Conservation (phyloP, 2,888 invertebrate species). For the Drosophila silvestris region DNA sequence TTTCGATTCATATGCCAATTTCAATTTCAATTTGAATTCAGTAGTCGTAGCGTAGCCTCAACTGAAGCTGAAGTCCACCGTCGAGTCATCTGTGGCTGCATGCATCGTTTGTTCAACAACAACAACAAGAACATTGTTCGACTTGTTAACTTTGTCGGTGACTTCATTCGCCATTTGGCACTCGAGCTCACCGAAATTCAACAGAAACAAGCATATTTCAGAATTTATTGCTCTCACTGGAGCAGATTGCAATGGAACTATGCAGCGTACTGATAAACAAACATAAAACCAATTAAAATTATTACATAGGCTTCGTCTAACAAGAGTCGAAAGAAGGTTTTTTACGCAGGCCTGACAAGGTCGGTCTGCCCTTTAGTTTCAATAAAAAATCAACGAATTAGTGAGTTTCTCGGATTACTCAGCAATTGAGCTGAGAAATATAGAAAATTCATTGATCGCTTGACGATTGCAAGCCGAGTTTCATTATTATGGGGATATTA, state of each 20-base stretch:
- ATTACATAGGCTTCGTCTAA: background rate
- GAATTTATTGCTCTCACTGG: conserved; percentile 35
- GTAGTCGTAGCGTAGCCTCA: conserved; percentile 5
- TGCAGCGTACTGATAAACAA: conserved; percentile 35
- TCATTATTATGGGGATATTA: background rate
- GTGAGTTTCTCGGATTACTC: background rate
- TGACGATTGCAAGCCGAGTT: background rate
- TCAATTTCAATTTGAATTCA: conserved; percentile 24
- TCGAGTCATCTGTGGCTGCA: conserved; percentile 33
- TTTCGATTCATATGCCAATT: conserved; percentile 19
- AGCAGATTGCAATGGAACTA: conserved; percentile 43
- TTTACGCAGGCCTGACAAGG: background rate
- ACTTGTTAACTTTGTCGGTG: conserved; percentile 37
- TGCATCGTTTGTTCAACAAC: conserved; percentile 19
- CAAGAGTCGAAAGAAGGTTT: background rate
- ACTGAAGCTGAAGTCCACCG: background rate
- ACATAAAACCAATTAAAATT: background rate
- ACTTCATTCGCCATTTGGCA: conserved; percentile 45
- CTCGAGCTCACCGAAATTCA: conserved; percentile 41
- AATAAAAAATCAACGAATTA: background rate
- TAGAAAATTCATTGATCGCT: background rate
- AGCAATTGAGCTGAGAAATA: background rate
- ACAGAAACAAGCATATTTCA: conserved; percentile 31
- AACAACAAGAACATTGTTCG: conserved; percentile 3
- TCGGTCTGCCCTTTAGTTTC: background rate